phyloP scores from a whole-genome alignment of 2,797 vertebrate species.

The Malacoctenus gilli region DNA sequence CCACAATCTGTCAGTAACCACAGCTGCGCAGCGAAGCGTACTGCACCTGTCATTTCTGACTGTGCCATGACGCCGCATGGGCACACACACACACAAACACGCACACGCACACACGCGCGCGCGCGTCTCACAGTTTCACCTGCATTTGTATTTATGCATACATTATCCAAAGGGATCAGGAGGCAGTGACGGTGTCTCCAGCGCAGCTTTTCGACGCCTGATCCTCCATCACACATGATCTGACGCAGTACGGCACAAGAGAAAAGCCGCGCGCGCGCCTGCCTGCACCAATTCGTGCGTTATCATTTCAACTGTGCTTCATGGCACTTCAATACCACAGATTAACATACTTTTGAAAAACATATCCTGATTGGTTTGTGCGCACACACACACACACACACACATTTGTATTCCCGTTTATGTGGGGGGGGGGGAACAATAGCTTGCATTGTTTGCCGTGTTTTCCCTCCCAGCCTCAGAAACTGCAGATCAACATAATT shows the following conservation, averaged over 20 bases:
- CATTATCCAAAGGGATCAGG: slow-evolving; percentile 21
- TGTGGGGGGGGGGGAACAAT: slow-evolving; percentile 13
- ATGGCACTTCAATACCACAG: slow-evolving; percentile 39
- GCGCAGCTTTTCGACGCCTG: slow-evolving; percentile 4
- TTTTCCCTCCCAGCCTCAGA: slow-evolving; percentile 45
- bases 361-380: slow-evolving; percentile 12
- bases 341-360: slow-evolving; percentile 55
- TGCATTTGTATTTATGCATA: slow-evolving; percentile 46
- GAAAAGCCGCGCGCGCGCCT: no score
- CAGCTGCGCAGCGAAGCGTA: slow-evolving; percentile 68
- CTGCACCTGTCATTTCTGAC: slow-evolving; percentile 69
- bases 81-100: slow-evolving; percentile 17
- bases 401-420: slow-evolving; percentile 20
- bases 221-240: slow-evolving; percentile 13
- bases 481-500: slow-evolving; percentile 44
- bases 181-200: slow-evolving; percentile 4
- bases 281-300: slow-evolving; percentile 31
- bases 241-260: not conserved
- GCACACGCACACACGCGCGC: slow-evolving; percentile 10
- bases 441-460: slow-evolving; percentile 32
- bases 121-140: slow-evolving; percentile 39
- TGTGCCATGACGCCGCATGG: slow-evolving; percentile 26
- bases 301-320: slow-evolving; percentile 38
- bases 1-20: slow-evolving; percentile 77
- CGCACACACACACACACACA: not conserved